These are phyloP conservation scores for Zapus hudsonius DNA, from an alignment of 2,113 vertebrate species.

Conservation along the genomic window DNA sequence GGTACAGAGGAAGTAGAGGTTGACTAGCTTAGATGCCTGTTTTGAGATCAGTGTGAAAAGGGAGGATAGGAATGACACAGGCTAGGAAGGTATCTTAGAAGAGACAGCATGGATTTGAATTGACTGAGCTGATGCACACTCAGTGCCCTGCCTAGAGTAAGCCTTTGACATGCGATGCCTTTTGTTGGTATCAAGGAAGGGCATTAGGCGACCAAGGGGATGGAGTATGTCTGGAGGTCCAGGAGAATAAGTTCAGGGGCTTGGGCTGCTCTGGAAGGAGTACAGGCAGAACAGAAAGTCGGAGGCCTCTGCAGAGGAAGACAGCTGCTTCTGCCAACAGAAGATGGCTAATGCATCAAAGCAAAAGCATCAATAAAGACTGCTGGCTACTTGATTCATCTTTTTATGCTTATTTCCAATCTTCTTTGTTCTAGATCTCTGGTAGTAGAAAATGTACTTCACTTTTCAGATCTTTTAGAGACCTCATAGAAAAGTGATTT, in stretches of 20 bases:
- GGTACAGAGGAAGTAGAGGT: neutral
- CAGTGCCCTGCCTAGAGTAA: neutral
- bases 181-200: neutral
- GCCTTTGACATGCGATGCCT: neutral
- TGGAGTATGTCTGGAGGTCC: neutral
- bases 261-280: neutral
- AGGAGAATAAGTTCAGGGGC: neutral
- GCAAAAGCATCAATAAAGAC: neutral
- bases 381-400: neutral
- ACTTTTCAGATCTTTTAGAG: slow-evolving; percentile 4
- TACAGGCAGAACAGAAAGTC: neutral
- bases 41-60: neutral
- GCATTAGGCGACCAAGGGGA: neutral
- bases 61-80: neutral
- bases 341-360: neutral
- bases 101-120: too few relatives aligned
- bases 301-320: neutral
- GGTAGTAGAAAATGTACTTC: neutral
- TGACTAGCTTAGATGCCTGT: neutral
- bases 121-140: neutral
- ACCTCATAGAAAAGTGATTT: neutral
- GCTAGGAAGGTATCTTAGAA: neutral
- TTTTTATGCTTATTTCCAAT: neutral
- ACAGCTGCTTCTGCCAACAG: neutral
- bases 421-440: neutral